Evolutionary conservation across 2,797 vertebrate genomes (phyloP).

Genomic region (Megaceryle alcyon): DNA sequence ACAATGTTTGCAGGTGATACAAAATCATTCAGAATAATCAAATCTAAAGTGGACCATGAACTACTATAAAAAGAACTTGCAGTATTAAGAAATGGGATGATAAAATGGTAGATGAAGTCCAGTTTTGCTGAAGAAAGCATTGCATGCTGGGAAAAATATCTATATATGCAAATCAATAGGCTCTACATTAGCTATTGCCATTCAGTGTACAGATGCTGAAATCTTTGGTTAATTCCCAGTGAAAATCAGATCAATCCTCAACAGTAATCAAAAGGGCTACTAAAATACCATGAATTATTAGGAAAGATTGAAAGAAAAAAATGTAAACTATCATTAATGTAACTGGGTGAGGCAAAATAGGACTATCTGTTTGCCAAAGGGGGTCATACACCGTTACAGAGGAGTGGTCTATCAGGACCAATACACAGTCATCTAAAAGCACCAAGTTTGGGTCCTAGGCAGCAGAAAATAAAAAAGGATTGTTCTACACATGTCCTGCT

Average conservation of each 20-base stretch:
- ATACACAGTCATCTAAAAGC: not conserved
- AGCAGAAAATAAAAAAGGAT: not conserved
- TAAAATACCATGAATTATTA: not conserved
- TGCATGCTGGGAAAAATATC: not conserved
- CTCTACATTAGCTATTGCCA: not conserved
- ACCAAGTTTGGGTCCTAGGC: not conserved
- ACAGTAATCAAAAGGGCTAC: not conserved
- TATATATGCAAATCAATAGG: not conserved
- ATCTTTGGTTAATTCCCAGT: not conserved
- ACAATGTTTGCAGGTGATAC: constrained; percentile 32
- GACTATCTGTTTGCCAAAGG: not conserved
- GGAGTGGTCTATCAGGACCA: not conserved
- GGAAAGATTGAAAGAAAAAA: not conserved
- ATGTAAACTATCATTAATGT: not conserved
- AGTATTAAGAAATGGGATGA: not conserved
- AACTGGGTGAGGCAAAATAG: not conserved
- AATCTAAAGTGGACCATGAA: constrained; percentile 24
- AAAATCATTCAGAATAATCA: constrained; percentile 44
- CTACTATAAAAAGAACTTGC: not conserved
- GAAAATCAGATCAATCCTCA: not conserved
- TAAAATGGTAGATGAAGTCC: not conserved
- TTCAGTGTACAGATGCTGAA: not conserved
- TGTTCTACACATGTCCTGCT: not conserved
- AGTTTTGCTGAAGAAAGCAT: not conserved
- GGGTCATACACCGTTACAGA: fast-evolving